Evolutionary conservation across 2,113 vertebrate genomes (phyloP).

Genomic region (Thomomys bottae): DNA sequence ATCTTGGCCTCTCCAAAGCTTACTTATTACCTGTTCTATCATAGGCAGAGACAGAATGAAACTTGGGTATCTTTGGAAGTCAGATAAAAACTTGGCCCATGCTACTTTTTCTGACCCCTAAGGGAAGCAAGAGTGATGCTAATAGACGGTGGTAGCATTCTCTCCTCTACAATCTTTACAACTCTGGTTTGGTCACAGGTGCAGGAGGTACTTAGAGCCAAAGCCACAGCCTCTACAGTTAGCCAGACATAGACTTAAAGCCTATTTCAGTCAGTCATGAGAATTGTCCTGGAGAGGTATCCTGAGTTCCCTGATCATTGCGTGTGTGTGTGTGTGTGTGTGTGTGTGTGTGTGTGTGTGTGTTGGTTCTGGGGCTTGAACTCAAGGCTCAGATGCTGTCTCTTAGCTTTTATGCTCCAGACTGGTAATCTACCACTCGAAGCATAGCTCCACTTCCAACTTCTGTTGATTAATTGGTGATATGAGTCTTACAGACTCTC

Average conservation of each 20-base stretch:
- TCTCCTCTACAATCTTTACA: rapidly evolving
- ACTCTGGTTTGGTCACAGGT: not conserved
- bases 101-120: too few relatives aligned
- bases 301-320: not conserved
- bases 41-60: not conserved
- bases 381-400: too few relatives aligned
- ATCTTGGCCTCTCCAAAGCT: not conserved
- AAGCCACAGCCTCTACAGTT: not conserved
- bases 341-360: not conserved
- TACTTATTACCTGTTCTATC: not conserved
- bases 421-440: too few relatives aligned
- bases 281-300: not conserved
- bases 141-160: rapidly evolving
- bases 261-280: not conserved
- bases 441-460: too few relatives aligned
- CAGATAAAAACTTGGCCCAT: not conserved
- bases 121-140: not conserved
- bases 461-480: too few relatives aligned
- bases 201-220: not conserved
- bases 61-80: not conserved
- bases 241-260: not conserved
- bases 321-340: not conserved
- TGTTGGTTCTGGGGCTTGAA: not conserved
- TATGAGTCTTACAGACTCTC: too few relatives aligned
- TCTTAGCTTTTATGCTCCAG: too few relatives aligned